A percentile compares a stretch with the other conserved stretches of the same genome.
Conservation (phyloP, 53 echinoderm and acorn worm species). For the Astropecten irregularis region DNA sequence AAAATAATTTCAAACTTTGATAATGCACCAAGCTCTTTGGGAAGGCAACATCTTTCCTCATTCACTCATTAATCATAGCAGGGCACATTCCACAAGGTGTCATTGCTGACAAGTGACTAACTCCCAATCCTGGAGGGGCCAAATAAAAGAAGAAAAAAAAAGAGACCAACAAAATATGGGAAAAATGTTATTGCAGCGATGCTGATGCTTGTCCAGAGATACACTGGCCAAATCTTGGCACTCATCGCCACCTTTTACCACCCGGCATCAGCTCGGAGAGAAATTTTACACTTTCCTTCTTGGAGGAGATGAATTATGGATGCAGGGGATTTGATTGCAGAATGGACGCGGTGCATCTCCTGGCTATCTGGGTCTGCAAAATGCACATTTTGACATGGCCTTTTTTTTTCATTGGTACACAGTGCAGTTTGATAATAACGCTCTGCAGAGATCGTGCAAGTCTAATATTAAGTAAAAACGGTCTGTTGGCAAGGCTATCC, state of each 20-base stretch:
- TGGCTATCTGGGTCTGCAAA: neutral
- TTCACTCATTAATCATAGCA: conserved; percentile 39
- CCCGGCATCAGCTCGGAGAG: conserved; percentile 18
- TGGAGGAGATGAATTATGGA: conserved; percentile 36
- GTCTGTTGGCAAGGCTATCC: too few relatives aligned
- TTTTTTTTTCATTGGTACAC: neutral
- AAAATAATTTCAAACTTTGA: neutral
- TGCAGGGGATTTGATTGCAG: neutral
- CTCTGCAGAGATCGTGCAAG: too few relatives aligned
- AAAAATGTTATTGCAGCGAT: too few relatives aligned
- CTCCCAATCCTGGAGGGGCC: too few relatives aligned
- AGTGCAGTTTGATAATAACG: neutral
- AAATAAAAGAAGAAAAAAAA: too few relatives aligned
- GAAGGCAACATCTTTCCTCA: neutral
- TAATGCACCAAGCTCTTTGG: neutral
- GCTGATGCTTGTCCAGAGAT: neutral
- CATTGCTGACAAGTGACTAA: conserved; percentile 1
- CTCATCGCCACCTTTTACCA: conserved; percentile 26
- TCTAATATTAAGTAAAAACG: too few relatives aligned
- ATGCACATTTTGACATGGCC: conserved; percentile 12
- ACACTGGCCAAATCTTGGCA: conserved; percentile 9
- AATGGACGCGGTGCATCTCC: neutral
- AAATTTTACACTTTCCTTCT: conserved; percentile 45
- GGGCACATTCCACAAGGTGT: conserved; percentile 42
- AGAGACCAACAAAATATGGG: too few relatives aligned